phyloP scores from a whole-genome alignment of 2,888 invertebrate genomes.

The Rhimphoctona megacephalus region DNA sequence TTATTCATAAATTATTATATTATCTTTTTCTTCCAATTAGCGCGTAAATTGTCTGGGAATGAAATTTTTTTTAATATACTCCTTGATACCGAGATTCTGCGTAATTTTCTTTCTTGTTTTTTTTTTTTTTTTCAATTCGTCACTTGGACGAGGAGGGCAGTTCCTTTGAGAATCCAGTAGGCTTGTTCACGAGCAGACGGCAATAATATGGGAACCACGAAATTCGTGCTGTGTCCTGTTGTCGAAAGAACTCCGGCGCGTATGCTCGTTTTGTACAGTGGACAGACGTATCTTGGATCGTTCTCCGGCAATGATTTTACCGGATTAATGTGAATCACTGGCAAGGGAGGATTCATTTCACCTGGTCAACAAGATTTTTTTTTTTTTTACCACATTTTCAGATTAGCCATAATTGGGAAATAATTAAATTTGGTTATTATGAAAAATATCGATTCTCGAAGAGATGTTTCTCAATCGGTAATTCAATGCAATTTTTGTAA shows the following conservation, averaged over 20 bases:
- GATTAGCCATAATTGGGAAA: too few relatives aligned
- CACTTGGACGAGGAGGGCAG: conserved; percentile 93
- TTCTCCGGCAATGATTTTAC: conserved; percentile 87
- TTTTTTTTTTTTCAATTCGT: conserved; percentile 87
- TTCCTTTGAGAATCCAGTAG: conserved; percentile 95
- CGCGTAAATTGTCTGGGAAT: too few relatives aligned
- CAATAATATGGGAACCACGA: conserved; percentile 92
- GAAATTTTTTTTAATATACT: conserved; percentile 27
- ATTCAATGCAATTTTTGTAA: too few relatives aligned
- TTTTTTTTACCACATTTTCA: too few relatives aligned
- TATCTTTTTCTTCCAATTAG: not conserved
- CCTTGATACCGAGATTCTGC: conserved; percentile 3
- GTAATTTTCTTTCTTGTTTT: not conserved
- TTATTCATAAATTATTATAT: conserved; percentile 9
- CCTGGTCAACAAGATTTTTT: conserved; percentile 84
- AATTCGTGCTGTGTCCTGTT: conserved; percentile 97
- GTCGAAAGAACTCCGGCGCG: conserved; percentile 95
- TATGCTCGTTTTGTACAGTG: conserved; percentile 95
- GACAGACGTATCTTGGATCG: conserved; percentile 90
- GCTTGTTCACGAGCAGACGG: conserved; percentile 88
- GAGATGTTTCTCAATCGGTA: too few relatives aligned
- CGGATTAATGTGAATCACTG: conserved; percentile 89
- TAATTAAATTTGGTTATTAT: too few relatives aligned
- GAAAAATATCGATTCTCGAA: too few relatives aligned
- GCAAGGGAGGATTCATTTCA: conserved; percentile 91